Percentiles rank a stretch among this genome's conserved stretches.
Conservation (phyloP, 1,140 invertebrate genomes). For the Ceratina calcarata region DNA sequence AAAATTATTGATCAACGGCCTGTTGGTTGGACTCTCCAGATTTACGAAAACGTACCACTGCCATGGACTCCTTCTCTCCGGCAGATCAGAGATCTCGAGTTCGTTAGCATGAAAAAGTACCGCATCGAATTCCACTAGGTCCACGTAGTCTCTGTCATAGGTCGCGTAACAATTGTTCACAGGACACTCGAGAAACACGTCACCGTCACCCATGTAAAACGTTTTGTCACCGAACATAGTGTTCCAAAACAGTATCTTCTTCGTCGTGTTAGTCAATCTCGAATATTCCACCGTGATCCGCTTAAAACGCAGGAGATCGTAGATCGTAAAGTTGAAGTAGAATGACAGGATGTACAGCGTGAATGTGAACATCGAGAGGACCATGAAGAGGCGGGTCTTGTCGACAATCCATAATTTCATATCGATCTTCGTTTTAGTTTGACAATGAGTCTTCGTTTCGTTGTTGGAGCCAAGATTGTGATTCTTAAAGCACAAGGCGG, state of each 20-base stretch:
- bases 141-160: constrained; percentile 6
- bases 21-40: constrained; percentile 68
- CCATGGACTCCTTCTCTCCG: constrained; percentile 22
- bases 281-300: not conserved
- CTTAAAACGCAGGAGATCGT: not conserved
- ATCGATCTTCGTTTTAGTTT: not conserved
- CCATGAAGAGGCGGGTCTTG: constrained; percentile 14
- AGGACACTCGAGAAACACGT: constrained; percentile 59
- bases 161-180: constrained; percentile 62
- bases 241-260: constrained; percentile 70
- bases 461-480: not conserved
- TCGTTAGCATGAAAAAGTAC: constrained; percentile 68
- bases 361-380: not conserved
- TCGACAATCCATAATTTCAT: constrained; percentile 38
- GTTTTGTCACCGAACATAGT: constrained; percentile 60
- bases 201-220: constrained; percentile 67
- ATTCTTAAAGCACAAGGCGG: too few relatives aligned
- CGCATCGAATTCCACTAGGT: constrained; percentile 63
- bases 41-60: constrained; percentile 71
- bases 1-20: constrained; percentile 48
- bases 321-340: constrained; percentile 19
- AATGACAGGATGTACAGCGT: constrained; percentile 26
- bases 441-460: not conserved
- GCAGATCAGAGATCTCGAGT: constrained; percentile 51
- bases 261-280: not conserved